Evolutionary conservation across 1,140 invertebrate species (phyloP).

Genomic region (Heliothis subflexa): DNA sequence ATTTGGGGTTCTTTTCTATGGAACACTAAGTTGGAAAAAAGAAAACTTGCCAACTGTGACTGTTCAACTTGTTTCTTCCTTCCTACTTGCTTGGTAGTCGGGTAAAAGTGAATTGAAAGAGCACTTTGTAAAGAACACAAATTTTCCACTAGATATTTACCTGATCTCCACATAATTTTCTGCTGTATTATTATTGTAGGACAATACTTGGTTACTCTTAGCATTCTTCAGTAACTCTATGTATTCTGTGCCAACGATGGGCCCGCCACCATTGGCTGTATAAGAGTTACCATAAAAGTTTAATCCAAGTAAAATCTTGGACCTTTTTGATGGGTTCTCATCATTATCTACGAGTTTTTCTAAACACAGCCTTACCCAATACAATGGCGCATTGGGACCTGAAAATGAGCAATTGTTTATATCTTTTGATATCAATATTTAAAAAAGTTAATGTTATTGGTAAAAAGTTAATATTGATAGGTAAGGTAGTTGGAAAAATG

Average conservation of each 20-base stretch:
- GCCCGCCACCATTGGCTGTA: conserved; percentile 90
- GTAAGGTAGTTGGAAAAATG: no score
- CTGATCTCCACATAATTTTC: conserved; percentile 96
- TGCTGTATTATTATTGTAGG: conserved; percentile 91
- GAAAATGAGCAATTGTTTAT: conserved; percentile 48
- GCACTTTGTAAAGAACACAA: no score
- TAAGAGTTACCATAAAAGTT: conserved; percentile 98
- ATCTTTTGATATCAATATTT: no score
- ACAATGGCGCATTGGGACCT: conserved; percentile 94
- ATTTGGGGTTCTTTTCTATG: no score
- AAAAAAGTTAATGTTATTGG: no score
- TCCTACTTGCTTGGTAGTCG: no score
- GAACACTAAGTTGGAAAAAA: no score
- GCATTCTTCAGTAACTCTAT: conserved; percentile 89
- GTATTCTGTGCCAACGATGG: conserved; percentile 93
- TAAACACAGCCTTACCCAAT: conserved; percentile 94
- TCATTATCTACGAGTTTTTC: conserved; percentile 90
- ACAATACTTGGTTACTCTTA: conserved; percentile 89
- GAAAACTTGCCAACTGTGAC: no score
- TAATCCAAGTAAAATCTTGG: conserved; percentile 94
- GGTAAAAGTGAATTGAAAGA: no score
- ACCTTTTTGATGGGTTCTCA: conserved; percentile 86
- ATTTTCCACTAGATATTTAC: no score
- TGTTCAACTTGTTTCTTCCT: no score
- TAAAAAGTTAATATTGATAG: no score